A percentile compares a stretch with the other conserved stretches of the same genome.
Evolutionary conservation across 2,888 invertebrate genomes (phyloP).

Genomic region (Latrodectus hesperus): DNA sequence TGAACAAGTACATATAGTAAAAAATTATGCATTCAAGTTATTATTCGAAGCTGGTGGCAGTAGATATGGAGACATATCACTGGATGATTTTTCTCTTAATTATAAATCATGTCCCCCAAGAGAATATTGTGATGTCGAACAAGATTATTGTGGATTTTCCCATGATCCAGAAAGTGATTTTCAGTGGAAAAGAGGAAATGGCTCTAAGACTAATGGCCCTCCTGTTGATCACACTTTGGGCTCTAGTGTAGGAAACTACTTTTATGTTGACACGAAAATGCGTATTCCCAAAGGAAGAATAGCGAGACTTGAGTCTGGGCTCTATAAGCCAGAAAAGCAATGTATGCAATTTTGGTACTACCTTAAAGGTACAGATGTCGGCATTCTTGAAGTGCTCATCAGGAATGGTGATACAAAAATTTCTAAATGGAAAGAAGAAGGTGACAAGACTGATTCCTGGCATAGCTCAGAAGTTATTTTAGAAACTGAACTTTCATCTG

Average conservation of each 20-base stretch:
- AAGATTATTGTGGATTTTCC: slow-evolving; percentile 65
- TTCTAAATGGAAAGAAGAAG: slow-evolving; percentile 55
- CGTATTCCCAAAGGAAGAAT: slow-evolving; percentile 13
- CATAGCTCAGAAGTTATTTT: slow-evolving; percentile 60
- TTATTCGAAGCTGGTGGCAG: slow-evolving; percentile 55
- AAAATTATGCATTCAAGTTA: slow-evolving; percentile 39
- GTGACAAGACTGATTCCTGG: slow-evolving; percentile 56
- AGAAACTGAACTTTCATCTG: not conserved
- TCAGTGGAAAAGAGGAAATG: slow-evolving; percentile 59
- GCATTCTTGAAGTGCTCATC: slow-evolving; percentile 58
- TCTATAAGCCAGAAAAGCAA: slow-evolving; percentile 49
- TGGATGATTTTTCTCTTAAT: slow-evolving; percentile 63
- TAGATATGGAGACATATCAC: slow-evolving; percentile 54
- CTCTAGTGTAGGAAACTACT: slow-evolving; percentile 46
- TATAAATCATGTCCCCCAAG: slow-evolving; percentile 53
- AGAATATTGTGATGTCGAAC: slow-evolving; percentile 67
- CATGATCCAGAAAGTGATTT: slow-evolving; percentile 57
- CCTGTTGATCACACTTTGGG: slow-evolving; percentile 67
- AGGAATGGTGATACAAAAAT: slow-evolving; percentile 33
- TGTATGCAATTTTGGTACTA: slow-evolving; percentile 70
- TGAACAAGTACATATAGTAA: slow-evolving; percentile 57
- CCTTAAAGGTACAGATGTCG: slow-evolving; percentile 63
- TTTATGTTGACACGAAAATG: slow-evolving; percentile 44
- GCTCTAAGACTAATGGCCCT: slow-evolving; percentile 51
- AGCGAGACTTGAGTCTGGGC: slow-evolving; percentile 46